These are phyloP conservation scores for Ormyrus labotus DNA, from an alignment of 2,888 invertebrate species.

Conservation along the genomic window DNA sequence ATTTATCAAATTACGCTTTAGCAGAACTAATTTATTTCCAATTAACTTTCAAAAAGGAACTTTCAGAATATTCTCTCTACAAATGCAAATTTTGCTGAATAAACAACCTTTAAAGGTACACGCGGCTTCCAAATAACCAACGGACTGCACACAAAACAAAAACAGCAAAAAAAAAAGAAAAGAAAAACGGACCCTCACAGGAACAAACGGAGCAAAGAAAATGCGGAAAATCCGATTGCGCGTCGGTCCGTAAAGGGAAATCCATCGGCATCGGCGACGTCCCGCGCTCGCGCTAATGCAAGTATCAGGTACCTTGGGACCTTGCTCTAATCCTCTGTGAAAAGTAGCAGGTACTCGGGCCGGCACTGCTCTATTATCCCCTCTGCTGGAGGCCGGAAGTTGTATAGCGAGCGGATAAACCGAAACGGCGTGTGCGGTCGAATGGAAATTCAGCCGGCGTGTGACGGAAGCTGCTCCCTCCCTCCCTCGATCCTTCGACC, in stretches of 20 bases:
- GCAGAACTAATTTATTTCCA: no score
- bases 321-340: slow-evolving; percentile 32
- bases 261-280: slow-evolving; percentile 3
- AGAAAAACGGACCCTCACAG: neutral
- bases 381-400: slow-evolving; percentile 27
- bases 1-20: no score
- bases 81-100: no score
- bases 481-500: neutral
- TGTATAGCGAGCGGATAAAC: slow-evolving; percentile 27
- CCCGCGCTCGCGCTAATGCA: slow-evolving; percentile 24
- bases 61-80: no score
- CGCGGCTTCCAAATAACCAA: no score
- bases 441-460: slow-evolving; percentile 23
- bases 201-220: neutral
- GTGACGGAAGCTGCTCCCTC: neutral
- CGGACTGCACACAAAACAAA: no score
- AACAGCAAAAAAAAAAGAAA: neutral
- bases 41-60: no score
- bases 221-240: slow-evolving; percentile 7
- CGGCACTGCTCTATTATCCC: slow-evolving; percentile 29
- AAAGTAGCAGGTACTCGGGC: slow-evolving; percentile 22
- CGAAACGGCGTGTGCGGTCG: slow-evolving; percentile 35
- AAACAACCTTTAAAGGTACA: no score
- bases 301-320: slow-evolving; percentile 3
- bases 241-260: slow-evolving; percentile 3